Evolutionary conservation across 1,140 invertebrate species (phyloP), one percentile per base, ranked within the genome.

Genomic region (Tribolium castaneum): DNA sequence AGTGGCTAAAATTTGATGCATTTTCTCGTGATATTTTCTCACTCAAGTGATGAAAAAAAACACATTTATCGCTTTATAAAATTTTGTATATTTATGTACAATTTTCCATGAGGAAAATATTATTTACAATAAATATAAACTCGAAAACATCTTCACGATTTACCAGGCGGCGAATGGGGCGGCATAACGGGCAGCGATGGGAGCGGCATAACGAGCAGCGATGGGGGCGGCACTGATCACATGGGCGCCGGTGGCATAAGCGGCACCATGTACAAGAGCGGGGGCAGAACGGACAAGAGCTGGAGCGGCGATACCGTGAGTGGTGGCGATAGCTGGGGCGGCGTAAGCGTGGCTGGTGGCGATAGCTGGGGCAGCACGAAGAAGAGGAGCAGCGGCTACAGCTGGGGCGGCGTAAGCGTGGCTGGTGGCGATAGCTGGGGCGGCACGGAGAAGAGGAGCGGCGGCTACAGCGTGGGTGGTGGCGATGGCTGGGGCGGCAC

Each of bases 381-480:
- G 84, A 2, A 89, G 88, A 0, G 88, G 70, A 51, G 70, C 70
- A 0, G 83, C 74, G n/a, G 84, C 70, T 0, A 82, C 80, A 0
- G 83, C 71, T 0, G 82, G 77, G 72, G 82, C 56, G 75, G 50
- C 12, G 78, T 54, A 50, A 6, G 50, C 45, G 2, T 39, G 70
- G 7, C 39, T 39, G 16, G 70, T 16, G 16, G n/a, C n/a, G 19
- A 72, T 39, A 22, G 54, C 76, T n/a, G 77, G 78, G 45, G 79
- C 39, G 54, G 74, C 35, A 74, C 51, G 51, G 9, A 70, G 35
- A 39, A 50, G 19, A 59, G 76, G 70, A 19, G 70, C 50, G 50
- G 66, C 51, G 22, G 85, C 79, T 52, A 80, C 83, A 10, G 85
- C 25, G 25, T 30, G 25, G 6, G 25, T 30, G 25, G 22, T 30